These are phyloP conservation scores for Clinocottus analis DNA, from an alignment of 2,113 vertebrate species.

Conservation along the genomic window DNA sequence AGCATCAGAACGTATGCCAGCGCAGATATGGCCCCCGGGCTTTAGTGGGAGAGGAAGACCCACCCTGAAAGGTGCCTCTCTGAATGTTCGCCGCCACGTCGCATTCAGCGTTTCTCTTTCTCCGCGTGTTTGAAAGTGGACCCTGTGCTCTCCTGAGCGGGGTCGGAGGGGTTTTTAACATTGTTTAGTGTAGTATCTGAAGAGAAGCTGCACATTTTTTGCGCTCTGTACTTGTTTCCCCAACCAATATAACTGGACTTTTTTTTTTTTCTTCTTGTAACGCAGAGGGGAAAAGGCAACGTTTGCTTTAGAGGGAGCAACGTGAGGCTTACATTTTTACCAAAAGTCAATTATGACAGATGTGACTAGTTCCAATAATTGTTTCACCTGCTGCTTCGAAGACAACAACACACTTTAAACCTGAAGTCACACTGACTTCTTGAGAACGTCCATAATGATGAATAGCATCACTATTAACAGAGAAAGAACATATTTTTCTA, in stretches of 20 bases:
- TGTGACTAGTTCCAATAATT: neutral
- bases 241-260: constrained; percentile 9
- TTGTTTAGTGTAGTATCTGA: constrained; percentile 10
- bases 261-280: neutral
- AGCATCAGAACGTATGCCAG: neutral
- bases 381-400: constrained; percentile 14
- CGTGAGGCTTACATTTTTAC: neutral
- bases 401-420: neutral
- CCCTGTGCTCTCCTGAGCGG: neutral
- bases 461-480: neutral
- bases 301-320: neutral
- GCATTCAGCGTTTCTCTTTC: constrained; percentile 4
- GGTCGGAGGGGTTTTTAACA: no score
- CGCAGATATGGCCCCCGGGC: neutral
- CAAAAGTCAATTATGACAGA: neutral
- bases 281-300: neutral
- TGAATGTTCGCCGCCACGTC: constrained; percentile 19
- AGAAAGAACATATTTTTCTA: constrained; percentile 4
- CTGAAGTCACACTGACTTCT: neutral
- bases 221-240: constrained; percentile 40
- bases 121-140: neutral
- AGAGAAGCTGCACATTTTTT: constrained; percentile 21
- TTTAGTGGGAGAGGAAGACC: constrained; percentile 16
- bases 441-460: neutral
- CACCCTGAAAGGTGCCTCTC: constrained; percentile 35